These are phyloP conservation scores for Drosophila conformis DNA, from an alignment of 2,888 invertebrate genomes.

Conservation along the genomic window DNA sequence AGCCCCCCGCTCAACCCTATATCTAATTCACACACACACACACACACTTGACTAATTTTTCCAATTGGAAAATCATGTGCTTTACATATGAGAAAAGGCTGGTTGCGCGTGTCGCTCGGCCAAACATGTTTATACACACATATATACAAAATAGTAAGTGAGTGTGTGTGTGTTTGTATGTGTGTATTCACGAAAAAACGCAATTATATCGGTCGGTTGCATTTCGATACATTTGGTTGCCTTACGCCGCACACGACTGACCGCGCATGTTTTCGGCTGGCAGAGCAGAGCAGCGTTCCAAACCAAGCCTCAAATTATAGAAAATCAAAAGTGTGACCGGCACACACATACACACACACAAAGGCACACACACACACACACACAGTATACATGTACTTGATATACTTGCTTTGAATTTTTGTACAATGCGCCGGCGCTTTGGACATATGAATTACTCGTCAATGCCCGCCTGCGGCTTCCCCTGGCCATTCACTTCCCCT, in stretches of 20 bases:
- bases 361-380: not conserved
- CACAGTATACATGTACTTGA: slow-evolving; percentile 1
- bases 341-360: slow-evolving; percentile 54
- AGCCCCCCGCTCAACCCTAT: not conserved
- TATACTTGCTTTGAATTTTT: slow-evolving; percentile 51
- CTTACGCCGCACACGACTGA: slow-evolving; percentile 85
- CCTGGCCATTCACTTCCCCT: not conserved
- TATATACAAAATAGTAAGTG: slow-evolving; percentile 1
- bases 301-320: slow-evolving; percentile 74
- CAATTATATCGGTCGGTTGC: slow-evolving; percentile 84
- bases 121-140: slow-evolving; percentile 61
- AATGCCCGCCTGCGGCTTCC: not conserved
- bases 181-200: slow-evolving; percentile 77
- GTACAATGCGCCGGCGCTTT: slow-evolving; percentile 53
- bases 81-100: slow-evolving; percentile 73
- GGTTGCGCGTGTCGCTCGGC: slow-evolving; percentile 79
- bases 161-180: slow-evolving; percentile 33
- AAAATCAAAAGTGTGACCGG: slow-evolving; percentile 79
- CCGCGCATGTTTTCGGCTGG: slow-evolving; percentile 84
- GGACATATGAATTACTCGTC: slow-evolving; percentile 50
- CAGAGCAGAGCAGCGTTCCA: slow-evolving; percentile 67
- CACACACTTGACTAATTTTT: slow-evolving; percentile 75
- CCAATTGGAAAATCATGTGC: slow-evolving; percentile 81
- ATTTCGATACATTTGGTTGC: slow-evolving; percentile 85
- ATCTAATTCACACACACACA: slow-evolving; percentile 7